These are phyloP conservation scores for Ips typographus DNA, from an alignment of 1,140 invertebrate species.

Conservation along the genomic window DNA sequence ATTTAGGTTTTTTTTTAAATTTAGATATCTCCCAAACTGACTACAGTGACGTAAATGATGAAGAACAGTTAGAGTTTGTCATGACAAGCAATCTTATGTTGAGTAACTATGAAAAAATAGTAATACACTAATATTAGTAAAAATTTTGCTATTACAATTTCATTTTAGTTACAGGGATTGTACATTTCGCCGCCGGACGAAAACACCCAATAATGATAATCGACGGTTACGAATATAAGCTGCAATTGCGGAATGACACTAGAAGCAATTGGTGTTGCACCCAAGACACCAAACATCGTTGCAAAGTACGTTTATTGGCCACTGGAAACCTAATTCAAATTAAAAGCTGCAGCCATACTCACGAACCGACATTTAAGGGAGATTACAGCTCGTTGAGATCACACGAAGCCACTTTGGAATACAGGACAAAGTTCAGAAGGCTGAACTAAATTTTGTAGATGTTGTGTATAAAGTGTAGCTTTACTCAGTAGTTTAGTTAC, in stretches of 20 bases:
- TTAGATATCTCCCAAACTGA: no score
- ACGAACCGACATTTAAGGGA: constrained; percentile 36
- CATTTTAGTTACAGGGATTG: constrained; percentile 25
- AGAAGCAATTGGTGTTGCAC: constrained; percentile 38
- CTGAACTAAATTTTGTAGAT: background rate
- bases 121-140: no score
- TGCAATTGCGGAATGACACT: constrained; percentile 21
- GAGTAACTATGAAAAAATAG: no score
- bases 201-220: constrained; percentile 40
- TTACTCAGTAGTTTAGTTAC: background rate
- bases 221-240: constrained; percentile 34
- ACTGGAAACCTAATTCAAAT: constrained; percentile 31
- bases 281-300: constrained; percentile 26
- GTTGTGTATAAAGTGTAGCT: background rate
- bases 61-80: no score
- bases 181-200: constrained; percentile 30
- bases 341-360: constrained; percentile 35
- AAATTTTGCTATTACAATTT: background rate
- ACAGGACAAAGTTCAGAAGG: constrained; percentile 19
- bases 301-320: constrained; percentile 38
- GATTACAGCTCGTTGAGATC: constrained; percentile 9
- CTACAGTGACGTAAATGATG: no score
- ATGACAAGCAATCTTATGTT: no score
- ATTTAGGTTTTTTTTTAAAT: no score
- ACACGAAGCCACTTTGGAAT: constrained; percentile 13